Evolutionary conservation across 2,888 invertebrate species (phyloP).

Genomic region (Platynereis dumerilii): DNA sequence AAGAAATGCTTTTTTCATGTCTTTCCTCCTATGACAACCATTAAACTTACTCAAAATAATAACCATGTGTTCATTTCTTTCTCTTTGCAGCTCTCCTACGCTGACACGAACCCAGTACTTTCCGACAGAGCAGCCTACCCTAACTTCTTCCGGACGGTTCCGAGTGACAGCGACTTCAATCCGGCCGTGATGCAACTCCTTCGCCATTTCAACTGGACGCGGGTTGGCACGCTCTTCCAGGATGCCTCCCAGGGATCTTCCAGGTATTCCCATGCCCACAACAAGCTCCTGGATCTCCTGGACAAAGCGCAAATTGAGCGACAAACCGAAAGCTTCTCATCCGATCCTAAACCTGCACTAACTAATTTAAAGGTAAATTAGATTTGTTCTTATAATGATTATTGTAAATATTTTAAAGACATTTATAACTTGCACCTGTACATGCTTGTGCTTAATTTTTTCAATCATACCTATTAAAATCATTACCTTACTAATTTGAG

Average conservation of each 20-base stretch:
- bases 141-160: slow-evolving; percentile 95
- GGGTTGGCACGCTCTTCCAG: slow-evolving; percentile 90
- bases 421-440: background rate
- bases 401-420: background rate
- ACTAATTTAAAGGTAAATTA: slow-evolving; percentile 56
- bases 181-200: slow-evolving; percentile 87
- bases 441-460: no score
- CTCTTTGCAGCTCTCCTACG: slow-evolving; percentile 83
- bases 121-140: slow-evolving; percentile 73
- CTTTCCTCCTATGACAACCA: no score
- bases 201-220: slow-evolving; percentile 93
- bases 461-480: no score
- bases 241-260: slow-evolving; percentile 51
- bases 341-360: slow-evolving; percentile 69
- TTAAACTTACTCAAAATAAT: no score
- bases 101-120: slow-evolving; percentile 97
- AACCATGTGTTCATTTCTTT: no score
- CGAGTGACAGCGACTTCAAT: slow-evolving; percentile 95
- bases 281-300: slow-evolving; percentile 84
- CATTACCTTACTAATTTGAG: no score
- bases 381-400: background rate
- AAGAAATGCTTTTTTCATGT: no score
- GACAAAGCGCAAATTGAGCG: slow-evolving; percentile 78
- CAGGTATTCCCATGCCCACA: slow-evolving; percentile 74
- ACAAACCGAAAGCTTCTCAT: slow-evolving; percentile 90